Evolutionary conservation across 2,113 vertebrate species (phyloP).

Genomic region (Kryptolebias marmoratus): DNA sequence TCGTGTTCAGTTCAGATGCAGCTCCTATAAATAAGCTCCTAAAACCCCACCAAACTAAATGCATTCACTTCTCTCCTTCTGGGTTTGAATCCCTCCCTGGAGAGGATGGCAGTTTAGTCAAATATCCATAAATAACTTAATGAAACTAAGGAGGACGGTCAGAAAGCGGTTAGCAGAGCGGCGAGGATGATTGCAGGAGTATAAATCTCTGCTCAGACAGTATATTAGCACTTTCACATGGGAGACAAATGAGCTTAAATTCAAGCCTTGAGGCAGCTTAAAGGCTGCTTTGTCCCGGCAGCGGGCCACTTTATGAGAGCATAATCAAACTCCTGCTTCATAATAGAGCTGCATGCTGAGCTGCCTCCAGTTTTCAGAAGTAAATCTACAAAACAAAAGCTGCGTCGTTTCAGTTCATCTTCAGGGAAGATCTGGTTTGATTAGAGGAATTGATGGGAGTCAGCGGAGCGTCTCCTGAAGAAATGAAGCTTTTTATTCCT

Average conservation of each 20-base stretch:
- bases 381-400: constrained; percentile 1
- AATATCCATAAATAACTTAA: constrained; percentile 8
- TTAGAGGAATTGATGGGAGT: no score
- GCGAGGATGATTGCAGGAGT: not conserved
- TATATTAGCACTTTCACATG: constrained; percentile 18
- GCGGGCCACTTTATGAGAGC: constrained; percentile 18
- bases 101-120: not conserved
- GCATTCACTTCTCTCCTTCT: not conserved
- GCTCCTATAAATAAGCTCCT: not conserved
- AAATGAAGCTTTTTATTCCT: no score
- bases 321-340: constrained; percentile 52
- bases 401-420: not conserved
- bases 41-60: not conserved
- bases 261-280: constrained; percentile 37
- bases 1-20: not conserved
- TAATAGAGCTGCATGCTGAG: constrained; percentile 11
- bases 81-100: not conserved
- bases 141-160: not conserved
- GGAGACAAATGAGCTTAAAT: constrained; percentile 35
- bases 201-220: constrained; percentile 7
- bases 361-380: not conserved
- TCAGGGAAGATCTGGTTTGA: not conserved
- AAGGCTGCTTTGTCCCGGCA: constrained; percentile 31
- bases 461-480: no score
- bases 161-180: not conserved